A percentile compares a stretch with the other conserved stretches of the same genome.
These are phyloP conservation scores for Amazona vittata DNA, from an alignment of 2,113 vertebrate species.

Conservation along the genomic window DNA sequence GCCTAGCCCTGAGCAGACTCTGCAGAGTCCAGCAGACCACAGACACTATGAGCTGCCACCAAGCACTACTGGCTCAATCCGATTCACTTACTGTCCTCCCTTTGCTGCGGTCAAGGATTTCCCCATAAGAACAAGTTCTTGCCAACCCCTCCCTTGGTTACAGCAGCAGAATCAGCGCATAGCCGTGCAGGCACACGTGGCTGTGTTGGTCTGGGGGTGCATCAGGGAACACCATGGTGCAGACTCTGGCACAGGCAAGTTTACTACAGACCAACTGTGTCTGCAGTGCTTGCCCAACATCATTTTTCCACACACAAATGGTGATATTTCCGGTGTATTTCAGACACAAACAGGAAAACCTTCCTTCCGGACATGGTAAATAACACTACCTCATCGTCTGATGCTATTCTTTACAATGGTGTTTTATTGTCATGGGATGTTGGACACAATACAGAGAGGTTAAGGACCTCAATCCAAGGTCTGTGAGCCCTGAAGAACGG, in stretches of 20 bases:
- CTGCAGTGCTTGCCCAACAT: neutral
- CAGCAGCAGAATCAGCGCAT: accelerated
- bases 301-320: neutral
- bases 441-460: neutral
- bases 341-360: constrained; percentile 41
- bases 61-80: neutral
- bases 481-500: neutral
- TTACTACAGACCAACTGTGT: accelerated
- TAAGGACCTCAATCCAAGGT: neutral
- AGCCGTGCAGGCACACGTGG: accelerated
- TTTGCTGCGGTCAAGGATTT: neutral
- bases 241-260: accelerated
- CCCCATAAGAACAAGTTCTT: accelerated
- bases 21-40: neutral
- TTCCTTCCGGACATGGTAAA: neutral
- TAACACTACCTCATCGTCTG: neutral
- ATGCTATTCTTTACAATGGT: neutral
- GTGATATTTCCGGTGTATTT: neutral
- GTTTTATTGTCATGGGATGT: neutral
- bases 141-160: neutral
- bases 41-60: neutral
- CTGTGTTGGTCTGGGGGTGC: accelerated
- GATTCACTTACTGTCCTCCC: neutral
- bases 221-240: accelerated
- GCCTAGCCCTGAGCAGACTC: neutral